Conservation (phyloP, 1,140 invertebrate genomes). For the Geopemphigus sp. region DNA sequence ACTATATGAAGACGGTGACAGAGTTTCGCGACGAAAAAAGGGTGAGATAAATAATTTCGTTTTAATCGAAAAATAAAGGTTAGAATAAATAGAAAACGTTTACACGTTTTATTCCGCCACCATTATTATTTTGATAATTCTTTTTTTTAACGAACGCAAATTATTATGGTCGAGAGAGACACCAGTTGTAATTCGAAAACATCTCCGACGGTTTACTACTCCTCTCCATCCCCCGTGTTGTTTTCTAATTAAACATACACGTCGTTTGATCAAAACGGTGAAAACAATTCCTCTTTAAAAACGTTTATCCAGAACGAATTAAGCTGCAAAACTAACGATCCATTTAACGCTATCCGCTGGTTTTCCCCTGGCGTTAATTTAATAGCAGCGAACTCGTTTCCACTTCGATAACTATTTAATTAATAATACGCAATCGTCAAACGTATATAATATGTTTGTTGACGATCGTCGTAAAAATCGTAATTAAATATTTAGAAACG, state of each 20-base stretch:
- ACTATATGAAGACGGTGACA: too few relatives aligned
- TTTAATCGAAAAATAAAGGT: background rate
- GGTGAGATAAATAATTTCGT: background rate
- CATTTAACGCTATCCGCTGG: constrained; percentile 5
- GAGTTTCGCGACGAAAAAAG: background rate
- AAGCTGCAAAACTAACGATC: constrained; percentile 30
- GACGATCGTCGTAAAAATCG: too few relatives aligned
- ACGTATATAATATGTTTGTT: too few relatives aligned
- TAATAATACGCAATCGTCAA: background rate
- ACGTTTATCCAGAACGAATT: constrained; percentile 18
- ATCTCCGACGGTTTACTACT: background rate
- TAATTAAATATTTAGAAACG: too few relatives aligned
- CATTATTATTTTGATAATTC: background rate
- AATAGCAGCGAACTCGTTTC: background rate
- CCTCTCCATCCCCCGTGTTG: too few relatives aligned
- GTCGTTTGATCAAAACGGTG: background rate
- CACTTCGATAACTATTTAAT: background rate
- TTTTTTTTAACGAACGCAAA: background rate
- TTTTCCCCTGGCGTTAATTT: constrained; percentile 18
- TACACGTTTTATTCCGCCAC: background rate
- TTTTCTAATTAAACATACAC: constrained; percentile 26
- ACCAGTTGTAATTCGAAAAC: background rate
- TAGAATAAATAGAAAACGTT: background rate
- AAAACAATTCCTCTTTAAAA: constrained; percentile 31
- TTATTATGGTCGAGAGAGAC: background rate